Evolutionary conservation across 2,113 vertebrate genomes (phyloP).

Genomic region (Charina bottae): DNA sequence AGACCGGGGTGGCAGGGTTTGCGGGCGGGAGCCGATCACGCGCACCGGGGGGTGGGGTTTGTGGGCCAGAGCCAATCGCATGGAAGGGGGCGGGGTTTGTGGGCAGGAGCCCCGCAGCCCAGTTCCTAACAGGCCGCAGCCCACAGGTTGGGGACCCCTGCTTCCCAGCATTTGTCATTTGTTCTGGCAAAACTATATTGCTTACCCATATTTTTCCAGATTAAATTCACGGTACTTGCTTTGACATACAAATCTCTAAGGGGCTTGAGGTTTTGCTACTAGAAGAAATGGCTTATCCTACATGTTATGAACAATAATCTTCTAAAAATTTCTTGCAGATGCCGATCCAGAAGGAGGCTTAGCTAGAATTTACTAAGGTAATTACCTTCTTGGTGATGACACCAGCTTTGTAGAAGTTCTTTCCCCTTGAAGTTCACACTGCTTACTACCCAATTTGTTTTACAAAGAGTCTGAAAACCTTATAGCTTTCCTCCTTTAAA

Average conservation of each 20-base stretch:
- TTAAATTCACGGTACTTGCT: not conserved
- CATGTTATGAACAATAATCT: not conserved
- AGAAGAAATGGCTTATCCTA: not conserved
- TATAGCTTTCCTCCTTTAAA: too few species aligned
- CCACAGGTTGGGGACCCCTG: too few species aligned
- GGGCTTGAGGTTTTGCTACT: not conserved
- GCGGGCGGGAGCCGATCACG: too few species aligned
- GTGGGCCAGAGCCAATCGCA: too few species aligned
- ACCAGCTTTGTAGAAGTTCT: not conserved
- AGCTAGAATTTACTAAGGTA: not conserved
- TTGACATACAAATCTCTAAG: not conserved
- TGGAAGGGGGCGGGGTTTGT: too few species aligned
- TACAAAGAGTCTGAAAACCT: too few species aligned
- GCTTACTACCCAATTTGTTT: too few species aligned
- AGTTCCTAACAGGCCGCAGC: too few species aligned
- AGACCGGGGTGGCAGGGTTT: too few species aligned
- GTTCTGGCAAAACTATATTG: not conserved
- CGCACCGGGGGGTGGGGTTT: too few species aligned
- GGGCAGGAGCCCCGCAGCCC: too few species aligned
- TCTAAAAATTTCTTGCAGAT: not conserved
- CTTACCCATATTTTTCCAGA: not conserved
- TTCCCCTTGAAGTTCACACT: too few species aligned
- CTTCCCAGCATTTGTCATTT: not conserved
- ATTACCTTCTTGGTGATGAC: not conserved
- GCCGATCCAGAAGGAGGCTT: not conserved